Evolutionary conservation across 2,888 invertebrate species (phyloP), one percentile per base, ranked within the genome.

Genomic region (Deroplatys truncata): DNA sequence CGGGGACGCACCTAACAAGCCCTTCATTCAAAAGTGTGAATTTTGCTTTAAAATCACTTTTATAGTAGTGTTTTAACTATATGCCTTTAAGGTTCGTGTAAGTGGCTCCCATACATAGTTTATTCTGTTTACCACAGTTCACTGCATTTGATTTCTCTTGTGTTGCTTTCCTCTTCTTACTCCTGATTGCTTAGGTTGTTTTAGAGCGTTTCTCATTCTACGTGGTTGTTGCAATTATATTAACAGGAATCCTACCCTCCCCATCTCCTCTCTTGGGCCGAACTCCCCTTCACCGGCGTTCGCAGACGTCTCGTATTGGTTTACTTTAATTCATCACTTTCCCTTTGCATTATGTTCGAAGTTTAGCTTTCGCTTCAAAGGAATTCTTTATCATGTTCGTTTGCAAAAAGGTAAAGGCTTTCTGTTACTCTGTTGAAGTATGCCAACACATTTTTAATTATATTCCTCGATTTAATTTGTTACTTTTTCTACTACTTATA

Each of bases 281-380:
- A 25, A 29, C 20, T 31, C 84, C 28, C 85, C 49, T 28, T 49
- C 85, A 49, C 28, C 43, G 49, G 28, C 10, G 29, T 28, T 28
- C 20, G 72, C 16, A 82, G n/a, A 56, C 31, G 56, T 89, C 89
- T 88, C 88, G 83, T 88, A 85, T 49, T 85, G 83, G 49, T 86
- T 43, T 49, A 82, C n/a, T 83, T 35, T 85, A 88, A 90, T 90
- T 90, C 88, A 90, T 88, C 88, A 88, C 86, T 85, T 88, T 90
- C 90, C 84, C n/a, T 86, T 88, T 83, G 85, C 82, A 88, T 90
- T 90, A 90, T 85, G 85, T 85, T 56, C 29, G 84, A 28, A 86
- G 82, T 72, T 20, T 25, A 25, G 10, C 82, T 3, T 86, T 20
- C 31, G 43, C 13, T 43, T 86, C 16, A 28, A 5, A 25, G 56